phyloP scores from a whole-genome alignment of 2,888 invertebrate genomes.

The Thera britannica region DNA sequence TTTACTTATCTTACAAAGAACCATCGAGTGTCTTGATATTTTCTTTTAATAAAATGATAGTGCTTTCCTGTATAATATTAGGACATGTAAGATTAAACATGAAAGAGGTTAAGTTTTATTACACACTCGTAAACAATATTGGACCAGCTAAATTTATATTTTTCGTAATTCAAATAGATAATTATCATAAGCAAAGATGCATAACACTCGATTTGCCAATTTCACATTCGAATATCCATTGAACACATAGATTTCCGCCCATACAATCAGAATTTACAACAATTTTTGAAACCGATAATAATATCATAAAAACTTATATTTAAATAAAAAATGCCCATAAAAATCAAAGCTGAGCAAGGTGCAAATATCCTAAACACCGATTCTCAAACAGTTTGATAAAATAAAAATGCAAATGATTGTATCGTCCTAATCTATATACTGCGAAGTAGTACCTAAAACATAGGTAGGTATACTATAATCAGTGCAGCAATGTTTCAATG shows the following conservation, averaged over 20 bases:
- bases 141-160: too few species aligned
- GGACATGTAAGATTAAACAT: neutral
- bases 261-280: neutral
- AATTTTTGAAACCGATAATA: neutral
- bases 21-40: neutral
- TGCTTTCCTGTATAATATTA: too few species aligned
- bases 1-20: neutral
- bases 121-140: too few species aligned
- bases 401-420: neutral
- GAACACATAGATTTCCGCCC: conserved; percentile 12
- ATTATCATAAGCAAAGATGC: too few species aligned
- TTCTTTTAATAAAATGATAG: too few species aligned
- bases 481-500: too few species aligned
- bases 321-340: neutral
- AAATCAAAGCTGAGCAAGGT: neutral
- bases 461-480: too few species aligned
- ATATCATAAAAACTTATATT: neutral
- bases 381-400: neutral
- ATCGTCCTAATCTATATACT: neutral
- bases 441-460: neutral
- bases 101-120: too few species aligned
- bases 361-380: neutral
- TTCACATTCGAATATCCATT: conserved; percentile 2
- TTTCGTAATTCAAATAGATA: too few species aligned
- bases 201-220: neutral